Conservation (phyloP, 2,888 invertebrate genomes). For the Didymodactylos carnosus region DNA sequence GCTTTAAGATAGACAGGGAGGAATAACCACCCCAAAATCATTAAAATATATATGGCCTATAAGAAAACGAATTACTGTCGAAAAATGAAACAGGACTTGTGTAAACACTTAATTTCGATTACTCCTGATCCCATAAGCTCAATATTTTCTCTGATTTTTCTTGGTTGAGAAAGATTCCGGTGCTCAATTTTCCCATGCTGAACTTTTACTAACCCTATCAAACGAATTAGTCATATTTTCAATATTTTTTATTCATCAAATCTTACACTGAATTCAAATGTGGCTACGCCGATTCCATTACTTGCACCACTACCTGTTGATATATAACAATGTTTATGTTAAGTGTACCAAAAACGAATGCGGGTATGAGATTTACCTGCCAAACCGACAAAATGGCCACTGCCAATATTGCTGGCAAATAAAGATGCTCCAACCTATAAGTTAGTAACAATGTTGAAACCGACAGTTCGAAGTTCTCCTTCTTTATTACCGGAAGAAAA, state of each 20-base stretch:
- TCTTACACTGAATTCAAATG: conserved; percentile 35
- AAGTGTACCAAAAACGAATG: neutral
- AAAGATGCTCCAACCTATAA: conserved; percentile 36
- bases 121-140: no score
- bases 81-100: no score
- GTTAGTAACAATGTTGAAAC: neutral
- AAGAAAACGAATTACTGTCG: no score
- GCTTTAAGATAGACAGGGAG: conserved; percentile 40
- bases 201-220: no score
- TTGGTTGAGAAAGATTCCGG: no score
- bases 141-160: no score
- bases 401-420: conserved; percentile 38
- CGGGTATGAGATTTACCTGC: conserved; percentile 28
- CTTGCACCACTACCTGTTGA: conserved; percentile 26
- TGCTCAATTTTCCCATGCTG: no score
- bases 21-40: conserved; percentile 40
- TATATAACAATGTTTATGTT: neutral
- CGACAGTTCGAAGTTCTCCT: neutral
- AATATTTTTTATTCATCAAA: neutral
- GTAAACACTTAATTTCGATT: no score
- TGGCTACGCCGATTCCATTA: conserved; percentile 32
- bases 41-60: conserved; percentile 37
- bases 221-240: neutral
- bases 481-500: conserved; percentile 35
- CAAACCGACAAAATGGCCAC: conserved; percentile 37